phyloP scores from a whole-genome alignment of 1,140 invertebrate species.

The Epicauta chinensis region DNA sequence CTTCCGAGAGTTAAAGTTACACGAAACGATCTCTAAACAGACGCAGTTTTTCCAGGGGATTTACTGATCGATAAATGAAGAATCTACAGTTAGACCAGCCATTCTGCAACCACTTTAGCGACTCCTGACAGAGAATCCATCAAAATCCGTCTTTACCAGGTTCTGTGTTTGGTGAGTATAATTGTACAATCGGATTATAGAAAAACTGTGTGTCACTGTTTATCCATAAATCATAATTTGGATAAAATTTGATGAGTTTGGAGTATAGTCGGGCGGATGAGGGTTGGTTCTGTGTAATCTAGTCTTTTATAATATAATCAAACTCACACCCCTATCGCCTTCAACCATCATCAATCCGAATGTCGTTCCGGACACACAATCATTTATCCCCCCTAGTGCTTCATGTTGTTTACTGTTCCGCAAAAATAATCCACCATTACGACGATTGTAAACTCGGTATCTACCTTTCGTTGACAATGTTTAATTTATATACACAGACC shows the following conservation, averaged over 20 bases:
- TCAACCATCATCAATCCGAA: constrained; percentile 15
- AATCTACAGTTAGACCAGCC: too few relatives aligned
- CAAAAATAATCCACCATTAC: constrained; percentile 13
- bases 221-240: constrained; percentile 15
- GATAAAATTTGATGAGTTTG: constrained; percentile 12
- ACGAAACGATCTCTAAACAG: too few relatives aligned
- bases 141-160: too few relatives aligned
- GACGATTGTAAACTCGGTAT: constrained; percentile 7
- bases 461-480: constrained; percentile 7
- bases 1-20: too few relatives aligned
- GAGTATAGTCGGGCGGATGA: too few relatives aligned
- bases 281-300: constrained; percentile 2
- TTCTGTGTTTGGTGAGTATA: too few relatives aligned
- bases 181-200: too few relatives aligned
- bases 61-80: too few relatives aligned
- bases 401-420: constrained; percentile 8
- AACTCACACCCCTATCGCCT: constrained; percentile 1
- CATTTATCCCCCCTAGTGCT: constrained; percentile 15
- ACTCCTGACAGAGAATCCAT: too few relatives aligned
- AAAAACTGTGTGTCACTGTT: constrained; percentile 6
- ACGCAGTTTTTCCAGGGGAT: too few relatives aligned
- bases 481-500: neutral
- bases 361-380: constrained; percentile 17
- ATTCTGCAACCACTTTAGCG: too few relatives aligned
- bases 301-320: too few relatives aligned